These are phyloP conservation scores for Amazona vittata DNA, from an alignment of 2,113 vertebrate genomes.

Conservation along the genomic window DNA sequence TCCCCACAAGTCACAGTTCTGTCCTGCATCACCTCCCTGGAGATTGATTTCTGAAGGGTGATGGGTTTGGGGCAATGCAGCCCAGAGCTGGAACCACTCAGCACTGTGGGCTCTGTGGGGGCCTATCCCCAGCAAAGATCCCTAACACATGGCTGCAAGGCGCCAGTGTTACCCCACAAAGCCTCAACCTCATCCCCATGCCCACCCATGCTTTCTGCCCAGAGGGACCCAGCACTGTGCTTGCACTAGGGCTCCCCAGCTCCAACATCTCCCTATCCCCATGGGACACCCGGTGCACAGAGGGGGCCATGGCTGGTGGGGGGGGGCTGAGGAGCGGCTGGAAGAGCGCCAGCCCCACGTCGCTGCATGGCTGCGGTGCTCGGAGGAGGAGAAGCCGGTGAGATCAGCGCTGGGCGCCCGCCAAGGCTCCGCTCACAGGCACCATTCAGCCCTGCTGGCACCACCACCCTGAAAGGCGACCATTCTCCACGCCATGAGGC, in stretches of 20 bases:
- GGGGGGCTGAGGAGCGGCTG: neutral
- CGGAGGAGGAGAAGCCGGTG: neutral
- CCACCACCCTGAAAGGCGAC: neutral
- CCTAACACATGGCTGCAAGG: fast-evolving
- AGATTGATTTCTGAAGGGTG: no score
- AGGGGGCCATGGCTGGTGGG: neutral
- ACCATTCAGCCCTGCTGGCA: slow-evolving; percentile 47
- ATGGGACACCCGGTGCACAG: fast-evolving
- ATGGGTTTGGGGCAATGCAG: neutral
- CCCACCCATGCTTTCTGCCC: fast-evolving
- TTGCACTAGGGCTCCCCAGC: fast-evolving
- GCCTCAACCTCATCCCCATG: neutral
- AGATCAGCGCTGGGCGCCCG: slow-evolving; percentile 56
- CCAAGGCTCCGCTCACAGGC: slow-evolving; percentile 54
- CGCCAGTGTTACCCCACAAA: fast-evolving
- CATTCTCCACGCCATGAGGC: slow-evolving; percentile 4
- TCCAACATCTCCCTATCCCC: fast-evolving
- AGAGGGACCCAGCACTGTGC: fast-evolving
- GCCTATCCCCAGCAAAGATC: no score
- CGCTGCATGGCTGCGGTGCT: neutral
- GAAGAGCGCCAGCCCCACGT: neutral
- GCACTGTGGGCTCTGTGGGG: fast-evolving
- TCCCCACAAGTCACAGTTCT: fast-evolving
- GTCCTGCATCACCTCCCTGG: fast-evolving
- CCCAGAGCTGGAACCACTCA: fast-evolving